Evolutionary conservation across 1,140 invertebrate genomes (phyloP).

Genomic region (Drosophila nikananu): DNA sequence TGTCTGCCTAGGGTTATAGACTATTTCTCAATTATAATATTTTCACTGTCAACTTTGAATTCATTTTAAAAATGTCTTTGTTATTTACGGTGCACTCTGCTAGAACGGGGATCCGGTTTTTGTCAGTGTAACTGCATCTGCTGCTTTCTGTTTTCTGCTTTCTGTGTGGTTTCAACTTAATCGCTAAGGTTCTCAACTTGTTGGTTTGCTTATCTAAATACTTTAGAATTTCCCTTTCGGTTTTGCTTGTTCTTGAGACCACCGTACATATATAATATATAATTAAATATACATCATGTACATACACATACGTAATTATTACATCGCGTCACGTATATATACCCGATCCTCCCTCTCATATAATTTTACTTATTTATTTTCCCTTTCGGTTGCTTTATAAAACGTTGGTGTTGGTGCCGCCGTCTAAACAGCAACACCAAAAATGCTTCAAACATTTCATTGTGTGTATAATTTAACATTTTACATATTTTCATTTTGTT

Average conservation of each 20-base stretch:
- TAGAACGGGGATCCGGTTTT: slow-evolving; percentile 32
- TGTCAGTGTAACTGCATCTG: slow-evolving; percentile 27
- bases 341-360: slow-evolving; percentile 17
- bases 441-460: slow-evolving; percentile 81
- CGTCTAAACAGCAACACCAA: slow-evolving; percentile 76
- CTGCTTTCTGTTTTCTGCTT: slow-evolving; percentile 4
- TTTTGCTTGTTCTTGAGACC: slow-evolving; percentile 65
- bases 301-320: slow-evolving; percentile 64
- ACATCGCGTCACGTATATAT: slow-evolving; percentile 58
- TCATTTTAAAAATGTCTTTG: slow-evolving; percentile 59
- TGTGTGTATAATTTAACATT: slow-evolving; percentile 70
- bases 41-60: slow-evolving; percentile 52
- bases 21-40: slow-evolving; percentile 65
- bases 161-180: slow-evolving; percentile 65
- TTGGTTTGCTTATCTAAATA: slow-evolving; percentile 80
- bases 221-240: slow-evolving; percentile 79
- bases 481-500: slow-evolving; percentile 53
- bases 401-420: slow-evolving; percentile 73
- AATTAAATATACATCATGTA: slow-evolving; percentile 63
- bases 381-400: slow-evolving; percentile 63
- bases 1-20: slow-evolving; percentile 32
- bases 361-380: slow-evolving; percentile 43
- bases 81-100: slow-evolving; percentile 54
- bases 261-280: slow-evolving; percentile 76
- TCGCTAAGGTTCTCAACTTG: slow-evolving; percentile 69